A percentile compares a stretch with the other conserved stretches of the same genome.
Evolutionary conservation across 2,113 vertebrate species (phyloP).

Genomic region (Dicaeum eximium): DNA sequence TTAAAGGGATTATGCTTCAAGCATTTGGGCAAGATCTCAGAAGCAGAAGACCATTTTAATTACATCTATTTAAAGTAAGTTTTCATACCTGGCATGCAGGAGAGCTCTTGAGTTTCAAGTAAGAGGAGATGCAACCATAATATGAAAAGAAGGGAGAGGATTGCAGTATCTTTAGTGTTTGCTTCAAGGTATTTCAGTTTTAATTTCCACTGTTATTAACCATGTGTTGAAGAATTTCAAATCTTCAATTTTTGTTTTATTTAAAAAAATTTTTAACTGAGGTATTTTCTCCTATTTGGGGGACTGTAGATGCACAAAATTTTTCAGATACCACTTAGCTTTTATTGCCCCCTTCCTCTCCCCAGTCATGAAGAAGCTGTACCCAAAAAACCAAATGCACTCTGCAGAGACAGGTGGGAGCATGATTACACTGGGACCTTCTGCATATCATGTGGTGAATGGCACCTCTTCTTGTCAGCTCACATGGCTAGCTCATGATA

Average conservation of each 20-base stretch:
- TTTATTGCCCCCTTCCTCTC: background rate
- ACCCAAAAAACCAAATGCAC: background rate
- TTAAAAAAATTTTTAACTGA: background rate
- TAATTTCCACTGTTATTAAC: background rate
- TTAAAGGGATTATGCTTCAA: slow-evolving; percentile 93
- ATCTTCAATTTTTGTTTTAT: background rate
- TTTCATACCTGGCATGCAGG: background rate
- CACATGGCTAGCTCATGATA: background rate
- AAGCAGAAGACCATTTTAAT: slow-evolving; percentile 91
- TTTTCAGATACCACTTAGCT: background rate
- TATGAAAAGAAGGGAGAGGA: background rate
- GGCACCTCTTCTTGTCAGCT: background rate
- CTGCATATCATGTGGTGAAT: background rate
- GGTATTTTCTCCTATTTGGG: background rate
- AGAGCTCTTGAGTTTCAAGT: background rate
- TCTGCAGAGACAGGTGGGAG: background rate
- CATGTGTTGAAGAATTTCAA: background rate
- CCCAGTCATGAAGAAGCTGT: background rate
- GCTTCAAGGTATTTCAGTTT: background rate
- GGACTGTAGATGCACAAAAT: background rate
- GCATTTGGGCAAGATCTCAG: slow-evolving; percentile 84
- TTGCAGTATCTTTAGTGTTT: background rate
- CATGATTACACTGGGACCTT: background rate
- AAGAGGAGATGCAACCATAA: background rate
- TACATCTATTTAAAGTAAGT: slow-evolving; percentile 91